Evolutionary conservation across 2,113 vertebrate genomes (phyloP).

Genomic region (Stegostoma tigrinum): DNA sequence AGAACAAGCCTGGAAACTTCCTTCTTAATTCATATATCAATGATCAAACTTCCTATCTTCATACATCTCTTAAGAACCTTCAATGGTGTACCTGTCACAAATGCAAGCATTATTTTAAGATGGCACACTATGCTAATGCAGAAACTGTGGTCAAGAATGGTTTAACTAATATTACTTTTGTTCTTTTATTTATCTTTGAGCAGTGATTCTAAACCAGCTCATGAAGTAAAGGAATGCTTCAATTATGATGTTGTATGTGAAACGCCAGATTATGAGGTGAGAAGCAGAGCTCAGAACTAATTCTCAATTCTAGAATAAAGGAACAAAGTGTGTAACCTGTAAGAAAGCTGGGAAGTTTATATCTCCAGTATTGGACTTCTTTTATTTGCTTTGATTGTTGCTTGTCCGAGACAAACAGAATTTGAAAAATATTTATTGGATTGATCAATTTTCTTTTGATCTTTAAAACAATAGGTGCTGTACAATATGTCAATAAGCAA

Average conservation of each 20-base stretch:
- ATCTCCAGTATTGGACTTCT: background rate
- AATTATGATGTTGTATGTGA: background rate
- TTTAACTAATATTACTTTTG: background rate
- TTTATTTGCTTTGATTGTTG: background rate
- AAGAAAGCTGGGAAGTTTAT: background rate
- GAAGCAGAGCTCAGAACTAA: background rate
- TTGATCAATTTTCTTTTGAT: background rate
- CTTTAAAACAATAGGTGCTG: background rate
- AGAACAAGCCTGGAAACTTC: background rate
- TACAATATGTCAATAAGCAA: background rate
- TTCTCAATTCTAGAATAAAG: background rate
- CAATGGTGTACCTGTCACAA: background rate
- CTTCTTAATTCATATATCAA: background rate
- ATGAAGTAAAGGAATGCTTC: slow-evolving; percentile 13
- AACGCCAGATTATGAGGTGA: slow-evolving; percentile 33
- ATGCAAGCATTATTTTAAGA: background rate
- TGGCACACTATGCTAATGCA: background rate
- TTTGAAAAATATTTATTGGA: background rate
- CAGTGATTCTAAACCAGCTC: slow-evolving; percentile 3
- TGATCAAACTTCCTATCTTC: background rate
- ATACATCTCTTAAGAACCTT: background rate
- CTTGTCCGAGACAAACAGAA: background rate
- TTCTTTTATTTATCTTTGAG: background rate
- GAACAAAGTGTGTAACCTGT: background rate
- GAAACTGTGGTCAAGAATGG: background rate